These are phyloP conservation scores for Tautogolabrus adspersus DNA, from an alignment of 2,113 vertebrate species.

Conservation along the genomic window DNA sequence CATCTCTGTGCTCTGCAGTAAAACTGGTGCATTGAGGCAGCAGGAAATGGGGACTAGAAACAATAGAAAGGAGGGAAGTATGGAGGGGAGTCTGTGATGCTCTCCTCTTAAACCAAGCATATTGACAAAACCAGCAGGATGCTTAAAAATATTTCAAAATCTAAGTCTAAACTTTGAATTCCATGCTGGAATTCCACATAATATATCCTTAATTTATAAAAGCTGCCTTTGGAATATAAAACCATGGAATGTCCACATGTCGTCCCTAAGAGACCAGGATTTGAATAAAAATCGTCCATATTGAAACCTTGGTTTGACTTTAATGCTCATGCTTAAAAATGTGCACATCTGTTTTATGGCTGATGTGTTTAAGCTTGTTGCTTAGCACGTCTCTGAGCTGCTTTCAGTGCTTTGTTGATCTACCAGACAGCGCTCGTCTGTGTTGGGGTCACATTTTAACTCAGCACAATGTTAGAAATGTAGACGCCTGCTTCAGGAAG, in stretches of 20 bases:
- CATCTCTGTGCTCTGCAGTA: slow-evolving; percentile 82
- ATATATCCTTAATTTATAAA: slow-evolving; percentile 13
- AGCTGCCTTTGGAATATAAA: neutral
- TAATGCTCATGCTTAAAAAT: slow-evolving; percentile 51
- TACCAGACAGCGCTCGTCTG: slow-evolving; percentile 37
- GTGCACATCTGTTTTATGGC: slow-evolving; percentile 41
- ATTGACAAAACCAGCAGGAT: neutral
- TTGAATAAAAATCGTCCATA: slow-evolving; percentile 50
- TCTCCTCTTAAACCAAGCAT: slow-evolving; percentile 32
- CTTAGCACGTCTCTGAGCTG: slow-evolving; percentile 61
- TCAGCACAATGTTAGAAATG: slow-evolving; percentile 47
- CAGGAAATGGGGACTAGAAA: slow-evolving; percentile 76
- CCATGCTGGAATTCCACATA: neutral
- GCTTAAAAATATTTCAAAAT: slow-evolving; percentile 8
- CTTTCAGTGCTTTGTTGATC: slow-evolving; percentile 72
- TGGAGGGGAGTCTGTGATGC: slow-evolving; percentile 34
- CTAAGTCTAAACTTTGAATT: slow-evolving; percentile 4
- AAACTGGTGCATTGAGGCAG: slow-evolving; percentile 84
- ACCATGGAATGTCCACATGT: slow-evolving; percentile 16
- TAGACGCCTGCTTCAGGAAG: slow-evolving; percentile 71
- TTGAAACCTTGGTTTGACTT: neutral
- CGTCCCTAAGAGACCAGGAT: slow-evolving; percentile 25
- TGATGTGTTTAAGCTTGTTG: slow-evolving; percentile 48
- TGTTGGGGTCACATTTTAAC: slow-evolving; percentile 71
- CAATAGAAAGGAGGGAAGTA: slow-evolving; percentile 78